Percentiles rank a stretch among this genome's conserved stretches.
These are phyloP conservation scores for Bombus waltoni DNA, from an alignment of 1,140 invertebrate genomes.

Conservation along the genomic window DNA sequence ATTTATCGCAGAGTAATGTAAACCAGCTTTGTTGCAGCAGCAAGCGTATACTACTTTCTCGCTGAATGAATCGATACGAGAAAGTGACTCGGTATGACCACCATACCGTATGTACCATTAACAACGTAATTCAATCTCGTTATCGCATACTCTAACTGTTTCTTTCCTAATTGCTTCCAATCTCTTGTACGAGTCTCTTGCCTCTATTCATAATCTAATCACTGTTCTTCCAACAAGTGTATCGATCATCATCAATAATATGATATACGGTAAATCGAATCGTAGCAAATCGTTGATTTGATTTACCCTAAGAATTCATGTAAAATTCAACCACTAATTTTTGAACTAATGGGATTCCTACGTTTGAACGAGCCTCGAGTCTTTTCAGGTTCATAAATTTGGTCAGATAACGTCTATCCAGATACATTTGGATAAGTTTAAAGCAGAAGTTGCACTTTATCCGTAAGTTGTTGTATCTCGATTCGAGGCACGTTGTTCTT, in stretches of 20 bases:
- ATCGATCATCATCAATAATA: conserved; percentile 44
- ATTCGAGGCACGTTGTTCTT: conserved; percentile 35
- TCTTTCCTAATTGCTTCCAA: conserved; percentile 45
- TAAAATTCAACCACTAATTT: background rate
- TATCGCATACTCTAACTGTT: conserved; percentile 30
- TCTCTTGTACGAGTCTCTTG: conserved; percentile 55
- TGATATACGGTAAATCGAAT: conserved; percentile 44
- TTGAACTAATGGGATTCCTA: background rate
- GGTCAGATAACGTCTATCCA: too few relatives aligned
- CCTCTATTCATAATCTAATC: conserved; percentile 38
- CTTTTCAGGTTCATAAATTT: background rate
- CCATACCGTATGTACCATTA: conserved; percentile 14
- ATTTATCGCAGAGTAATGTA: conserved; percentile 2
- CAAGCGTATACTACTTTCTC: conserved; percentile 17
- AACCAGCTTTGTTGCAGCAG: conserved; percentile 32
- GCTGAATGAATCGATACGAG: background rate
- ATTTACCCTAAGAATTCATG: conserved; percentile 24
- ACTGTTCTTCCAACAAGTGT: conserved; percentile 28
- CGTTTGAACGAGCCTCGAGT: conserved; percentile 31
- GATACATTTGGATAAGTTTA: too few relatives aligned
- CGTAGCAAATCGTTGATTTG: background rate
- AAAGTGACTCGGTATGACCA: conserved; percentile 26
- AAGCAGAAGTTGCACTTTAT: too few relatives aligned
- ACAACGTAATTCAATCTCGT: conserved; percentile 47
- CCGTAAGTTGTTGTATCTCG: background rate